These are phyloP conservation scores for Adelognathus sp. DNA, from an alignment of 2,888 invertebrate species.

Conservation along the genomic window DNA sequence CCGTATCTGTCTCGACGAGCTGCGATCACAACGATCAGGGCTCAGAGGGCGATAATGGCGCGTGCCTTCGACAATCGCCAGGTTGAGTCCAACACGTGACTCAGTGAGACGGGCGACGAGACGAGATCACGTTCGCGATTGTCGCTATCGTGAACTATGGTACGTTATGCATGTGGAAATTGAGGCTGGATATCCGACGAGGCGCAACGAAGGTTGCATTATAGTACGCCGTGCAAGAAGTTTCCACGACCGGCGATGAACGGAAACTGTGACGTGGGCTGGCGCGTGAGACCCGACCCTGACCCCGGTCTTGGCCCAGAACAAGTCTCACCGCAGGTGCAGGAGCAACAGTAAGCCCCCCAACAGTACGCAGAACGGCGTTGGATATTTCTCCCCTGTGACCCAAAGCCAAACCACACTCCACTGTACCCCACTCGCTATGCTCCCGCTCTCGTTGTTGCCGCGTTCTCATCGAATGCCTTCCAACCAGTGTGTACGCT, in stretches of 20 bases:
- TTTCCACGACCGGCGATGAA: conserved; percentile 8
- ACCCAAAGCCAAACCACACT: conserved; percentile 1
- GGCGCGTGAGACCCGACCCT: conserved; percentile 35
- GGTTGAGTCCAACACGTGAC: background rate
- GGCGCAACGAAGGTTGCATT: background rate
- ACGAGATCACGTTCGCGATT: background rate
- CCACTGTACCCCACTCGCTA: background rate
- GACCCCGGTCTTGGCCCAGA: conserved; percentile 61
- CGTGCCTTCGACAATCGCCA: background rate
- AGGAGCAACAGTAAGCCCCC: conserved; percentile 22
- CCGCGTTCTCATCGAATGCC: conserved; percentile 21
- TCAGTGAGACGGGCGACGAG: background rate
- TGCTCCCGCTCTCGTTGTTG: conserved; percentile 3
- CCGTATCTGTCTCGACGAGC: background rate
- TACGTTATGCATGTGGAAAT: background rate
- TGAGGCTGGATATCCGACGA: background rate
- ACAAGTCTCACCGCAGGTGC: conserved; percentile 31
- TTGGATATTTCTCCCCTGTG: conserved; percentile 50
- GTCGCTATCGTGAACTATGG: background rate
- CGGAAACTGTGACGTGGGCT: conserved; percentile 48
- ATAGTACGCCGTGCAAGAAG: background rate
- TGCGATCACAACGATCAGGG: background rate
- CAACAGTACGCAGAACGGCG: conserved; percentile 4
- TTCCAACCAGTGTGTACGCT: background rate
- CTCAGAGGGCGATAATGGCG: background rate